Conservation (phyloP, 2,113 vertebrate genomes). For the Vicugna pacos region DNA sequence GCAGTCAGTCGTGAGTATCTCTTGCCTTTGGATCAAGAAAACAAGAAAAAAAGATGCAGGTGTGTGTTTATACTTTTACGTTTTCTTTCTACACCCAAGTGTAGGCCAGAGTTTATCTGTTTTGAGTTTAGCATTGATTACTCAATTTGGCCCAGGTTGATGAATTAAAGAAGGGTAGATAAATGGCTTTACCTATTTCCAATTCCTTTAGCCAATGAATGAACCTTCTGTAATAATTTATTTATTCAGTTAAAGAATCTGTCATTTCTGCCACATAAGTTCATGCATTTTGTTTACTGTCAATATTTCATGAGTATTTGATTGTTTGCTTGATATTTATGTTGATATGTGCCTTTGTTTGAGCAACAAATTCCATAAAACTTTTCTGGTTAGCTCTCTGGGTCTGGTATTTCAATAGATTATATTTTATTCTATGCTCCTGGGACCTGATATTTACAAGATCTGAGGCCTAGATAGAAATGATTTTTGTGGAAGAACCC, state of each 20-base stretch:
- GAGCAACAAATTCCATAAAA: constrained; percentile 72
- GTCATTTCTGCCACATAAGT: constrained; percentile 56
- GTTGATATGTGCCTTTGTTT: constrained; percentile 62
- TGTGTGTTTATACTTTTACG: not conserved
- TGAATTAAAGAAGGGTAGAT: not conserved
- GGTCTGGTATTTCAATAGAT: constrained; percentile 78
- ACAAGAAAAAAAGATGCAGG: not conserved
- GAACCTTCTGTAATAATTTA: constrained; percentile 46
- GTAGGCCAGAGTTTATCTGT: not conserved
- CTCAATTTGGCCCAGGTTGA: not conserved
- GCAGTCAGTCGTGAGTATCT: not conserved
- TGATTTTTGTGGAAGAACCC: constrained; percentile 13
- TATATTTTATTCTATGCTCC: constrained; percentile 46
- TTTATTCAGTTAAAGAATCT: constrained; percentile 64
- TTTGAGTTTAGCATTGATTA: not conserved
- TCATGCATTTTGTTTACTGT: constrained; percentile 60
- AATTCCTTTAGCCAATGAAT: not conserved
- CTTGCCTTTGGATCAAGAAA: not conserved
- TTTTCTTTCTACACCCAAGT: not conserved
- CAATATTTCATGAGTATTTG: constrained; percentile 51
- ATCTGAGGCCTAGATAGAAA: constrained; percentile 2
- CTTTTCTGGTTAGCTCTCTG: constrained; percentile 55
- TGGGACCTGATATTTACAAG: constrained; percentile 75
- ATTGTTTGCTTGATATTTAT: constrained; percentile 77
- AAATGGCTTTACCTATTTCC: not conserved